These are phyloP conservation scores for Martes martes DNA, from an alignment of 2,113 vertebrate genomes.

Conservation along the genomic window DNA sequence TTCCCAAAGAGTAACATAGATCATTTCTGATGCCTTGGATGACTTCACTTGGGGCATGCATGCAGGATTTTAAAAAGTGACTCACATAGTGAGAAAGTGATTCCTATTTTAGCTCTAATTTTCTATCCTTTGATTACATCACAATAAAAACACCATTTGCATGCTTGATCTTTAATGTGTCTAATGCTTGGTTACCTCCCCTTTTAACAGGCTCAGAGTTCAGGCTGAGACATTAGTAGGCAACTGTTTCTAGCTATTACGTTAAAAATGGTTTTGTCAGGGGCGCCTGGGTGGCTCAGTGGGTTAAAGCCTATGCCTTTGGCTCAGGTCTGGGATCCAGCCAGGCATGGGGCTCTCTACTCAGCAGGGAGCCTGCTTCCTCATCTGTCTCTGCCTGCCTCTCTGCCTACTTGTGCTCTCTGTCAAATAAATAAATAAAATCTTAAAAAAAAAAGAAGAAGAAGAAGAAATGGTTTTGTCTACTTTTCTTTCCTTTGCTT, in stretches of 20 bases:
- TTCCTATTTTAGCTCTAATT: conserved; percentile 56
- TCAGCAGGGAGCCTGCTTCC: too few species aligned
- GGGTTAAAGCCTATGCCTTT: too few species aligned
- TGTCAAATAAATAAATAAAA: too few species aligned
- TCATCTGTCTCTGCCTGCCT: too few species aligned
- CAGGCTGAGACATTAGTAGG: neutral
- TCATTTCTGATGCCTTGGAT: neutral
- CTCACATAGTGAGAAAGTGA: conserved; percentile 24
- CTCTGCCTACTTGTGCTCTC: too few species aligned
- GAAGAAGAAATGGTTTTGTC: neutral
- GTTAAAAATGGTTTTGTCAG: neutral
- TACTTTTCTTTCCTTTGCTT: conserved; percentile 17
- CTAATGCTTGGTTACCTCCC: neutral
- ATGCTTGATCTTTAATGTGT: conserved; percentile 4
- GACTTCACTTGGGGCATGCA: neutral
- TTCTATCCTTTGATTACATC: conserved; percentile 36
- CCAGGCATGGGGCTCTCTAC: too few species aligned
- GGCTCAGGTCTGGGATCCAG: too few species aligned
- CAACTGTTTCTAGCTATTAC: neutral
- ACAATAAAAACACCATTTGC: conserved; percentile 30
- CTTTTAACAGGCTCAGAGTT: neutral
- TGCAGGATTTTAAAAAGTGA: conserved; percentile 23
- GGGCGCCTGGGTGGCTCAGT: too few species aligned
- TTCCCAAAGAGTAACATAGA: neutral
- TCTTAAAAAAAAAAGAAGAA: too few species aligned